Conservation (phyloP, 2,113 vertebrate genomes). For the Triplophysa dalaica region DNA sequence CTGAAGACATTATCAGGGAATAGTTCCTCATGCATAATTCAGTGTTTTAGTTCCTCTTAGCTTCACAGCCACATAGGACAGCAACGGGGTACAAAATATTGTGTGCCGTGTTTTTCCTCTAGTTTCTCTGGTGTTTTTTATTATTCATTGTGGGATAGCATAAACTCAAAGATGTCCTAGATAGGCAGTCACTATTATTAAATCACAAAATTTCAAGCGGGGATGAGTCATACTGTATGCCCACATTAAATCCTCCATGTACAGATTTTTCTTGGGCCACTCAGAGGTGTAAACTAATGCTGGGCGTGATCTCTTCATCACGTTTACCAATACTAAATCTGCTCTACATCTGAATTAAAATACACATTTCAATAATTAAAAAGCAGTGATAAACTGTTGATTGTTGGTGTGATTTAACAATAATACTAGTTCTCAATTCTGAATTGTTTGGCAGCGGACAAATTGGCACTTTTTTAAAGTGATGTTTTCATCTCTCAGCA, state of each 20-base stretch:
- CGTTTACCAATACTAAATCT: background rate
- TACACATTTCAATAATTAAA: background rate
- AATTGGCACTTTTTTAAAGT: background rate
- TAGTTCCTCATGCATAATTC: constrained; percentile 46
- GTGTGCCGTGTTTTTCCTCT: constrained; percentile 6
- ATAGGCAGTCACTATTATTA: constrained; percentile 46
- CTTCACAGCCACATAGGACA: constrained; percentile 18
- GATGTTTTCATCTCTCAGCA: background rate
- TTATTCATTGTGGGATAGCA: constrained; percentile 9
- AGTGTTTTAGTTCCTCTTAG: constrained; percentile 55
- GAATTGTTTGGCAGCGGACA: background rate
- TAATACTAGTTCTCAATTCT: background rate
- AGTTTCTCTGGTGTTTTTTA: background rate
- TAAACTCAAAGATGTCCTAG: constrained; percentile 38
- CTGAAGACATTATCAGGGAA: constrained; percentile 45
- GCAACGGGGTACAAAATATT: background rate
- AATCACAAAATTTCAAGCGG: constrained; percentile 45
- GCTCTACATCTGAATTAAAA: background rate
- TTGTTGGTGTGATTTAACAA: background rate
- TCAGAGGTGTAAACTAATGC: background rate
- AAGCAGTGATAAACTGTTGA: background rate
- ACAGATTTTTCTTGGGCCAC: constrained; percentile 2
- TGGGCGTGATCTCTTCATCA: background rate
- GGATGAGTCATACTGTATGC: constrained; percentile 34
- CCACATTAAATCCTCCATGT: constrained; percentile 18